Percentiles rank a stretch among this genome's conserved stretches.
phyloP scores from a whole-genome alignment of 2,797 vertebrate species.

The Anguilla megastoma region DNA sequence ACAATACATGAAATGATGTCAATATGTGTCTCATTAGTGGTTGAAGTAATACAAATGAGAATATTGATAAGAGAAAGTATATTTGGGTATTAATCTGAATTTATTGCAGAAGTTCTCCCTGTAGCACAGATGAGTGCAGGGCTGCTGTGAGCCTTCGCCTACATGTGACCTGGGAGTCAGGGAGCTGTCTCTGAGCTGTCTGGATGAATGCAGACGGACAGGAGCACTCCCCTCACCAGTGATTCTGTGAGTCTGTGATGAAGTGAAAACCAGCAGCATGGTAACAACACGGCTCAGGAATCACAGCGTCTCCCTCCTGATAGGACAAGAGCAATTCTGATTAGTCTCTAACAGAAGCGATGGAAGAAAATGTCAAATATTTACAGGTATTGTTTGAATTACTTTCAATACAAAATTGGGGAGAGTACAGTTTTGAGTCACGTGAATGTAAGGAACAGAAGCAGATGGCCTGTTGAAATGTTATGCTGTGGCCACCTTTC shows the following conservation, averaged over 20 bases:
- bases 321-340: background rate
- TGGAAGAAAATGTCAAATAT: slow-evolving; percentile 15
- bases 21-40: background rate
- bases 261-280: slow-evolving; percentile 16
- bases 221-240: slow-evolving; percentile 25
- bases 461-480: slow-evolving; percentile 41
- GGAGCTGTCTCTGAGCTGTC: slow-evolving; percentile 15
- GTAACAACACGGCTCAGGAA: background rate
- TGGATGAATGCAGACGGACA: slow-evolving; percentile 24
- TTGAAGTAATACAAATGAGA: background rate
- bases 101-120: background rate
- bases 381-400: slow-evolving; percentile 23
- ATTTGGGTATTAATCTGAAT: background rate
- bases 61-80: background rate
- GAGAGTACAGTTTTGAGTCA: background rate
- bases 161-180: background rate
- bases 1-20: background rate
- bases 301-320: background rate
- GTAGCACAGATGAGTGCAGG: background rate
- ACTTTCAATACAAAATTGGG: slow-evolving; percentile 9
- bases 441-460: slow-evolving; percentile 24
- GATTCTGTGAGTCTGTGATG: slow-evolving; percentile 30
- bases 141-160: background rate
- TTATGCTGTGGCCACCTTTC: slow-evolving; percentile 42
- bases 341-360: background rate